These are phyloP conservation scores for Mirounga angustirostris DNA, from an alignment of 2,113 vertebrate species.

Conservation along the genomic window DNA sequence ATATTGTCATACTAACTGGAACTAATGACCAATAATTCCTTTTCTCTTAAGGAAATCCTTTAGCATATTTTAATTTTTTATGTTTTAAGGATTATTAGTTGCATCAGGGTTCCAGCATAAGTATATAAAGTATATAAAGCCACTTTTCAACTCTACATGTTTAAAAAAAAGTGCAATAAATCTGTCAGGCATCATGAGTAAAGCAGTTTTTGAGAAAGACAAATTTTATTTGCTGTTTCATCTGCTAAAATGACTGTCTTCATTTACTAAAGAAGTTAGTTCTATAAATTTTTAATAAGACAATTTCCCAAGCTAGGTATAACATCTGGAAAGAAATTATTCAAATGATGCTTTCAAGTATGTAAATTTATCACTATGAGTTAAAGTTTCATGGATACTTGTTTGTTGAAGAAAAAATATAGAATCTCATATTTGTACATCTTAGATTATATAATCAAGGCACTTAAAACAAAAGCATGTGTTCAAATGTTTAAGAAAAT, in stretches of 20 bases:
- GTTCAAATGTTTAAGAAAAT: constrained; percentile 52
- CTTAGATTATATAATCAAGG: background rate
- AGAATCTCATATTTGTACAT: constrained; percentile 24
- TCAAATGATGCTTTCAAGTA: constrained; percentile 43
- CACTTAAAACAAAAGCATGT: background rate
- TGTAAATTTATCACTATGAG: constrained; percentile 39
- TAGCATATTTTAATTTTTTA: background rate
- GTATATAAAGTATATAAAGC: background rate
- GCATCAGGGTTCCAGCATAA: background rate
- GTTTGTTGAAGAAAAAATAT: constrained; percentile 22
- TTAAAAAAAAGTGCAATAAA: background rate
- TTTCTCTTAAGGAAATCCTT: background rate
- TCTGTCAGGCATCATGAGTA: background rate
- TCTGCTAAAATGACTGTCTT: constrained; percentile 22
- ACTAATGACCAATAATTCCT: background rate
- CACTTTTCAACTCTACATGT: background rate
- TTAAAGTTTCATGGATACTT: background rate
- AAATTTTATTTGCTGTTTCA: constrained; percentile 44
- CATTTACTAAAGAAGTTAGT: constrained; percentile 50
- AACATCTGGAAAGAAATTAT: constrained; percentile 57
- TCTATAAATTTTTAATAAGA: constrained; percentile 33
- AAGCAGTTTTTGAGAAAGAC: constrained; percentile 39
- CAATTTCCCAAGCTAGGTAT: constrained; percentile 29
- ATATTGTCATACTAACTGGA: background rate
- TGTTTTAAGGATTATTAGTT: background rate